phyloP scores from a whole-genome alignment of 1,140 invertebrate species.

The Pseudomyrmex pallidus region DNA sequence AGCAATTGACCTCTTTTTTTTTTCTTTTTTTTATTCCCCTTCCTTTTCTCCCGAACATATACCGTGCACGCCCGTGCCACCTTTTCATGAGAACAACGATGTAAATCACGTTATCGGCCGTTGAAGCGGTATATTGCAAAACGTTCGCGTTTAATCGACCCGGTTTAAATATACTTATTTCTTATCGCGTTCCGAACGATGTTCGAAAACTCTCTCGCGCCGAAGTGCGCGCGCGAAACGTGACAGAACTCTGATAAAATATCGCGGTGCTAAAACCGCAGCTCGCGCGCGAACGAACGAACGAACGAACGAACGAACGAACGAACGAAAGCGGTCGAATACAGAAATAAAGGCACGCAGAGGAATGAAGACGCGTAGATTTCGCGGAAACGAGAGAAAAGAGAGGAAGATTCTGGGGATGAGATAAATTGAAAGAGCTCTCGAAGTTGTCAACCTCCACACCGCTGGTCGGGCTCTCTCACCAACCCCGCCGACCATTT shows the following conservation, averaged over 20 bases:
- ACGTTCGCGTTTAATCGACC: slow-evolving; percentile 29
- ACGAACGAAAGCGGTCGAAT: slow-evolving; percentile 28
- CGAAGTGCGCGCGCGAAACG: slow-evolving; percentile 25
- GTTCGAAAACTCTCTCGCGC: slow-evolving; percentile 16
- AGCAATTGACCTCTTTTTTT: slow-evolving; percentile 12
- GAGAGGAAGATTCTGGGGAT: slow-evolving; percentile 75
- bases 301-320: slow-evolving; percentile 13
- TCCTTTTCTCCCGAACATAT: too few relatives aligned
- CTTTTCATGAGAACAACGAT: slow-evolving; percentile 48
- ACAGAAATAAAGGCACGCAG: slow-evolving; percentile 61
- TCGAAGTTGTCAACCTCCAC: slow-evolving; percentile 83
- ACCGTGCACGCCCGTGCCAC: background rate
- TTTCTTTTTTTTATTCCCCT: too few relatives aligned
- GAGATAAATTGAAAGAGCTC: slow-evolving; percentile 84
- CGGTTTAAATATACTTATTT: slow-evolving; percentile 57
- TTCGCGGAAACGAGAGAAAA: slow-evolving; percentile 43
- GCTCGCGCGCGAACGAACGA: slow-evolving; percentile 25
- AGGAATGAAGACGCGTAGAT: slow-evolving; percentile 57
- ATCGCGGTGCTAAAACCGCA: slow-evolving; percentile 64
- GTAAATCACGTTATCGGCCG: slow-evolving; percentile 35
- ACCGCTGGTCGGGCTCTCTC: slow-evolving; percentile 65
- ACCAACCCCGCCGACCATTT: slow-evolving; percentile 32
- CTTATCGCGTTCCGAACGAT: slow-evolving; percentile 18
- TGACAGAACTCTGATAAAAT: slow-evolving; percentile 75
- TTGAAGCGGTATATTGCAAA: slow-evolving; percentile 27